Conservation (phyloP, 1,140 invertebrate genomes). For the Mylabris phalerata region DNA sequence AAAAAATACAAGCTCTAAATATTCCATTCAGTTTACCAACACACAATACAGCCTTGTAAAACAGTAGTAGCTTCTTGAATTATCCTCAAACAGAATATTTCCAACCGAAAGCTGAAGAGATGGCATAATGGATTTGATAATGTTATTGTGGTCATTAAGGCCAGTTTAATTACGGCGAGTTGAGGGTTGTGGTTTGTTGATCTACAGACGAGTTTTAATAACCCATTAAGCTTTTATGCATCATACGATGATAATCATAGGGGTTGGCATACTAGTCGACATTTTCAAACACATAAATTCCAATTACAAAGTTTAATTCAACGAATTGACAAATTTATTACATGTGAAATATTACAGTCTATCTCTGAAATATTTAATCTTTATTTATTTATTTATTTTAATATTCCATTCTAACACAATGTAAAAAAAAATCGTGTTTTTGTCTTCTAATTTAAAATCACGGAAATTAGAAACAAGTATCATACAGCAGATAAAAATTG, state of each 20-base stretch:
- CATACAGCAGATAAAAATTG: background rate
- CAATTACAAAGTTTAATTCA: conserved; percentile 14
- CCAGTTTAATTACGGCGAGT: conserved; percentile 25
- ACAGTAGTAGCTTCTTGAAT: conserved; percentile 7
- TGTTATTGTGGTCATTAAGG: conserved; percentile 29
- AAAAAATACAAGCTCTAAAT: too few relatives aligned
- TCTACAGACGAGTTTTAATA: conserved; percentile 27
- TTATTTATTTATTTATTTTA: conserved; percentile 6
- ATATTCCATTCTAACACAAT: conserved; percentile 4
- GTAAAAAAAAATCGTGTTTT: background rate
- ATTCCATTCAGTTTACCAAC: too few relatives aligned
- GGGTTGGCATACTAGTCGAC: conserved; percentile 7
- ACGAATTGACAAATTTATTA: conserved; percentile 16
- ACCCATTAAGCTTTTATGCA: conserved; percentile 26
- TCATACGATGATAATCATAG: conserved; percentile 6
- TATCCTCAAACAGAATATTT: conserved; percentile 7
- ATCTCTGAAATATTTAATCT: conserved; percentile 4
- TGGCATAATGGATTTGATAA: conserved; percentile 29
- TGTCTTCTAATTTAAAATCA: background rate
- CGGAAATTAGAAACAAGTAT: background rate
- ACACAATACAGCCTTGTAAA: too few relatives aligned
- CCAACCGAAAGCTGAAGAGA: conserved; percentile 4
- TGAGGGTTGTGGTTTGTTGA: conserved; percentile 24
- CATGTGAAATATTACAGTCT: conserved; percentile 5
- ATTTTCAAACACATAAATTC: conserved; percentile 14